These are phyloP conservation scores for Gadus macrocephalus DNA, from an alignment of 2,113 vertebrate species.

Conservation along the genomic window DNA sequence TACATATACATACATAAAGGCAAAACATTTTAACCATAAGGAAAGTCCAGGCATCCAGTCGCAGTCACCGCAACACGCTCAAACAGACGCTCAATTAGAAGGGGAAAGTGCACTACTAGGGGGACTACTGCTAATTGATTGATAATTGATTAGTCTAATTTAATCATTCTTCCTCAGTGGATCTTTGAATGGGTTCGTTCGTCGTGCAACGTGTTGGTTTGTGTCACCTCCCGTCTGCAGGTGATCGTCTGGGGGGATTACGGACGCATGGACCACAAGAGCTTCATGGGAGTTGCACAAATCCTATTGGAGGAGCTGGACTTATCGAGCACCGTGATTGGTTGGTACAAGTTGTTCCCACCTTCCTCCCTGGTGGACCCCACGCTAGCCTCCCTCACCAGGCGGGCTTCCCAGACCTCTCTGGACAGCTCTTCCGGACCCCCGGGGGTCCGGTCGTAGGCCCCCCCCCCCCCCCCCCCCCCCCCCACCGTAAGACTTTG, in stretches of 20 bases:
- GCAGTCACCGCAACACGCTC: too few species aligned
- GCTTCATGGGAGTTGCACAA: constrained; percentile 98
- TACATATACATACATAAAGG: too few species aligned
- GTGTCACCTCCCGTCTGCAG: constrained; percentile 61
- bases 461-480: constrained; percentile 54
- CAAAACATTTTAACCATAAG: too few species aligned
- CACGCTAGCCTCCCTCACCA: constrained; percentile 90
- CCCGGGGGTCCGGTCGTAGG: constrained; percentile 89
- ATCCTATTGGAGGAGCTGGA: constrained; percentile 96
- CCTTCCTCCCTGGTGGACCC: constrained; percentile 96
- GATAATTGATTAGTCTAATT: too few species aligned
- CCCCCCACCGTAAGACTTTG: constrained; percentile 35
- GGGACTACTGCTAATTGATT: too few species aligned
- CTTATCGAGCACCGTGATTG: constrained; percentile 95
- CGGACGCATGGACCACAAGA: constrained; percentile 98
- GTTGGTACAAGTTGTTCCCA: constrained; percentile 99
- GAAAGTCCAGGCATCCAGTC: too few species aligned
- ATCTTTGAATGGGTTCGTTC: too few species aligned
- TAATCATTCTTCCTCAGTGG: too few species aligned
- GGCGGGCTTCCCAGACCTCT: constrained; percentile 94
- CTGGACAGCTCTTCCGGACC: constrained; percentile 94
- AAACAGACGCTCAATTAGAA: too few species aligned
- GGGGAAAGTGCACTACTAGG: too few species aligned
- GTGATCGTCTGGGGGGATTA: constrained; percentile 99
- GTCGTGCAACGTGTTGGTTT: neutral